Conservation (phyloP, 1,140 invertebrate species). For the Kradibia gibbosae region DNA sequence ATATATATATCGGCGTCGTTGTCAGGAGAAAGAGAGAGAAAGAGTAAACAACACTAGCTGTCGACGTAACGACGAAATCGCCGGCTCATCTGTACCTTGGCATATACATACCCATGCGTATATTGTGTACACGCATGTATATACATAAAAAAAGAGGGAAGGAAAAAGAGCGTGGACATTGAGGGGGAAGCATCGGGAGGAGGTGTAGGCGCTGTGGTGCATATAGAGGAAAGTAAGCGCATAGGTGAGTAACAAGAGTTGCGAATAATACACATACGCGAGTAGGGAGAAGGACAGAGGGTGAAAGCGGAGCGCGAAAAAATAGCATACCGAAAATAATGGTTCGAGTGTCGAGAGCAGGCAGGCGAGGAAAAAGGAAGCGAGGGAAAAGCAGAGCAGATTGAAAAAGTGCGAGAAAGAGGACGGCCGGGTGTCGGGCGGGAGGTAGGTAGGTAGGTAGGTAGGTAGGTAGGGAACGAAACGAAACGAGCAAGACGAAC, state of each 20-base stretch:
- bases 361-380: background rate
- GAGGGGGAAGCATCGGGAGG: no score
- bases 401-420: conserved; percentile 24
- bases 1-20: conserved; percentile 18
- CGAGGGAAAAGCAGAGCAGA: background rate
- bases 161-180: background rate
- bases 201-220: no score
- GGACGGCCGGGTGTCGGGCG: no score
- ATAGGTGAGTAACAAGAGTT: background rate
- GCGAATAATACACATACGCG: background rate
- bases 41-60: conserved; percentile 6
- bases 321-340: background rate
- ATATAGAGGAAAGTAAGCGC: no score
- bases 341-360: background rate
- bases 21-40: background rate
- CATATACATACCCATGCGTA: background rate
- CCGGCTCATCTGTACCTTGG: background rate
- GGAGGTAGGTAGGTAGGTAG: no score
- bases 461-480: background rate
- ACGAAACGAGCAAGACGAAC: background rate
- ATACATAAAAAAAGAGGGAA: background rate
- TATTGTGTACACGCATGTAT: background rate
- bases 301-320: background rate
- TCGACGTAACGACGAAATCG: background rate
- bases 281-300: conserved; percentile 15